Evolutionary conservation across 2,888 invertebrate species (phyloP), one percentile per base, ranked within the genome.

Genomic region (Drosophila suboccidentalis): DNA sequence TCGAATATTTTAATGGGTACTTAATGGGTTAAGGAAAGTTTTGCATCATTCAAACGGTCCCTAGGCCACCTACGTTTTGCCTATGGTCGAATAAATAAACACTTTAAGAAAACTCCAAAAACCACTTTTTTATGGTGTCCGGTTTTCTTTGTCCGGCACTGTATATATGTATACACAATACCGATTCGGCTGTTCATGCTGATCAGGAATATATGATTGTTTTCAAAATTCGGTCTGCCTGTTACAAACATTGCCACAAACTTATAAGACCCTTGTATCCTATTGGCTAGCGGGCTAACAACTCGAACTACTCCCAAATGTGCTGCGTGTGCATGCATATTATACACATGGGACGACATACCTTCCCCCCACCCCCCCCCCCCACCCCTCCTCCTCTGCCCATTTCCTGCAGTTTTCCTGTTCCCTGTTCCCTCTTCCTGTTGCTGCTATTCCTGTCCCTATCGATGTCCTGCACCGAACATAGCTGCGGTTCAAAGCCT

Each of bases 251-350:
- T 36, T 5, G 36, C 36, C 36, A 36, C 36, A 4, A 36, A n/a
- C 13, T n/a, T 36, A 36, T 36, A n/a, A 36, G 13, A 4, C 13
- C 13, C 36, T 4, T 4, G 13, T n/a, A 13, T 13, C 2, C 5
- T 36, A 8, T 13, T 5, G 13, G 38, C 6, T n/a, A 38, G 6
- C n/a, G 38, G n/a, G 38, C 4, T 38, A n/a, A 38, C 77, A 76
- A 53, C 68, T 71, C 70, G 66, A 85, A 79, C 80, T 79, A 55
- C 83, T 74, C 83, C 80, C 88, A 82, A 86, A 86, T 77, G 83
- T 80, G 71, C 87, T 87, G 88, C 74, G 74, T 82, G 77, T 82
- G 82, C 82, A 76, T 78, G 77, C 55, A 72, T 80, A 65, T 80
- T 70, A 67, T 63, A 57, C 64, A 65, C 78, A 66, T 29, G 61